phyloP scores from a whole-genome alignment of 2,797 vertebrate species.

The Australoheros facetus region DNA sequence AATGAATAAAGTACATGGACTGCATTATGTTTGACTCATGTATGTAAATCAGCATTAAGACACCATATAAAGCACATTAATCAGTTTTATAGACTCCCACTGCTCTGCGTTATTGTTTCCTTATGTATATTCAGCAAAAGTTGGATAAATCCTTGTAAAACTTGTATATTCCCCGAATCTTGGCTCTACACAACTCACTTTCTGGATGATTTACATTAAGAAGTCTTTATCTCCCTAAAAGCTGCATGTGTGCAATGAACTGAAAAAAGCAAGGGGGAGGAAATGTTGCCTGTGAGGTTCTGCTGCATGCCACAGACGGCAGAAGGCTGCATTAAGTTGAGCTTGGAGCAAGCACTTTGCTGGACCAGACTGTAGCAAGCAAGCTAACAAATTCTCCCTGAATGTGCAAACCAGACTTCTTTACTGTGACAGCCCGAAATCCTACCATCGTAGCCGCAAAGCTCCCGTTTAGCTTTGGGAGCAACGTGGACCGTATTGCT shows the following conservation, averaged over 20 bases:
- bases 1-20: slow-evolving; percentile 20
- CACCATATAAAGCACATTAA: slow-evolving; percentile 23
- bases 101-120: not conserved
- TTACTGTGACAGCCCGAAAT: slow-evolving; percentile 42
- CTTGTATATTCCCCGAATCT: slow-evolving; percentile 1
- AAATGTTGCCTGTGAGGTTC: slow-evolving; percentile 14
- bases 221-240: slow-evolving; percentile 39
- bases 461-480: slow-evolving; percentile 37
- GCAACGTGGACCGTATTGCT: slow-evolving; percentile 22
- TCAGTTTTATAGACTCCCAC: slow-evolving; percentile 10
- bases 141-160: slow-evolving; percentile 1
- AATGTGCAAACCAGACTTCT: slow-evolving; percentile 37
- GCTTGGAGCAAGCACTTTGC: slow-evolving; percentile 53
- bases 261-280: slow-evolving; percentile 19
- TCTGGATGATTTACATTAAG: slow-evolving; percentile 43
- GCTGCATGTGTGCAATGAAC: slow-evolving; percentile 1
- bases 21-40: slow-evolving; percentile 36
- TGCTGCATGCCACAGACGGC: slow-evolving; percentile 34
- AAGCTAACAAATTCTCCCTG: slow-evolving; percentile 34
- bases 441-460: slow-evolving; percentile 27
- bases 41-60: slow-evolving; percentile 35
- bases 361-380: slow-evolving; percentile 29
- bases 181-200: slow-evolving; percentile 14
- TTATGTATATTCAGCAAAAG: not conserved
- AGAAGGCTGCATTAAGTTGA: slow-evolving; percentile 48